Evolutionary conservation across 2,888 invertebrate species (phyloP).

Genomic region (Scaptomyza flava): DNA sequence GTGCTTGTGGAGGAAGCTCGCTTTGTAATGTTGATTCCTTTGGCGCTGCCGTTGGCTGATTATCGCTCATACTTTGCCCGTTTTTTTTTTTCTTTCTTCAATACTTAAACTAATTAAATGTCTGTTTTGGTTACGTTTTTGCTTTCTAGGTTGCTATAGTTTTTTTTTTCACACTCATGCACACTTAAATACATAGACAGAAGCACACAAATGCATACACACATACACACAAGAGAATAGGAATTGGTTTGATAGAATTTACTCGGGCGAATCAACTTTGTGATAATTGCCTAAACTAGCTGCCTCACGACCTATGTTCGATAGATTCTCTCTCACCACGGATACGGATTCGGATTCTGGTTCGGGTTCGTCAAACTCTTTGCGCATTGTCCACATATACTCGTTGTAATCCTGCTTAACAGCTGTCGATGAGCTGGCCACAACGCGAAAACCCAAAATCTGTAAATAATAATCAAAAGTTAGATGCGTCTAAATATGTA

Average conservation of each 20-base stretch:
- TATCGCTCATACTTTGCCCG: conserved; percentile 62
- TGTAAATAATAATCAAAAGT: conserved; percentile 76
- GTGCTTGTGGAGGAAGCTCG: conserved; percentile 50
- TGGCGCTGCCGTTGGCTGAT: conserved; percentile 35
- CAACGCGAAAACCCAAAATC: conserved; percentile 94
- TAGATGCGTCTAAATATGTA: background rate
- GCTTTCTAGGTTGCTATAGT: conserved; percentile 66
- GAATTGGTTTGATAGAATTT: conserved; percentile 53
- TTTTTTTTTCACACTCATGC: conserved; percentile 37
- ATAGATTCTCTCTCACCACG: conserved; percentile 87
- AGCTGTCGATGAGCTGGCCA: conserved; percentile 93
- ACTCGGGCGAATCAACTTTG: conserved; percentile 84
- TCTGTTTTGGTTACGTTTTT: conserved; percentile 32
- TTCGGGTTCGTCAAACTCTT: conserved; percentile 91
- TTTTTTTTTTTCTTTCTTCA: background rate
- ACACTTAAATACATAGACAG: conserved; percentile 27
- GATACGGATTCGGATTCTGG: conserved; percentile 85
- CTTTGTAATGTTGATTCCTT: conserved; percentile 61
- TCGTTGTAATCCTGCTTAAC: conserved; percentile 95
- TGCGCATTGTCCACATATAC: conserved; percentile 97
- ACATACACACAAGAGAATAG: conserved; percentile 28
- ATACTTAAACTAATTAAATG: conserved; percentile 18
- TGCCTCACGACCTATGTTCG: conserved; percentile 87
- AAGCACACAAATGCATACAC: conserved; percentile 16
- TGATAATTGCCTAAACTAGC: conserved; percentile 83